Evolutionary conservation across 1,140 invertebrate genomes (phyloP).

Genomic region (Solenopsis invicta): DNA sequence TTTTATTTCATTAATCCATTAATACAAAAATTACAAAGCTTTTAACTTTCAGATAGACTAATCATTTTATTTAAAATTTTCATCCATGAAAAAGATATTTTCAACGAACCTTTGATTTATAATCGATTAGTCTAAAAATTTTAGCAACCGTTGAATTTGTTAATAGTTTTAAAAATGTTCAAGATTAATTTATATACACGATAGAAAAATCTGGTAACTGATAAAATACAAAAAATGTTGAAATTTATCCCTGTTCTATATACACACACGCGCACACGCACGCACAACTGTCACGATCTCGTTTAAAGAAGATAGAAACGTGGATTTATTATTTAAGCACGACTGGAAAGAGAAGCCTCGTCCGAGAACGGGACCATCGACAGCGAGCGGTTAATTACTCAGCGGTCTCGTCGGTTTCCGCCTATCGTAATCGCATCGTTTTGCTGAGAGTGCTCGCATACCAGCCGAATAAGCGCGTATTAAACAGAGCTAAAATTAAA

Average conservation of each 20-base stretch:
- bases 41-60: not conserved
- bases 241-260: not conserved
- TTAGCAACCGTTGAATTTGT: not conserved
- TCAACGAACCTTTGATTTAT: not conserved
- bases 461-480: constrained; percentile 38
- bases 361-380: not conserved
- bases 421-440: constrained; percentile 53
- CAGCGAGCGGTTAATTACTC: constrained; percentile 44
- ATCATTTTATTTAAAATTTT: not conserved
- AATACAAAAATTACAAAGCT: not conserved
- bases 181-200: not conserved
- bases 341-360: not conserved
- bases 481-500: constrained; percentile 52
- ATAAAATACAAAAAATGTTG: not conserved
- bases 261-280: too few species aligned
- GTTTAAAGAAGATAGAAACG: not conserved
- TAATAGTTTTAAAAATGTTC: not conserved
- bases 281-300: constrained; percentile 29
- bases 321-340: constrained; percentile 43
- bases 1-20: not conserved
- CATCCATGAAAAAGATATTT: not conserved
- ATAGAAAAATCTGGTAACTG: not conserved
- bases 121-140: not conserved
- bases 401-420: constrained; percentile 47
- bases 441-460: constrained; percentile 48